These are phyloP conservation scores for Fabriciana adippe DNA, from an alignment of 2,888 invertebrate species.

Conservation along the genomic window DNA sequence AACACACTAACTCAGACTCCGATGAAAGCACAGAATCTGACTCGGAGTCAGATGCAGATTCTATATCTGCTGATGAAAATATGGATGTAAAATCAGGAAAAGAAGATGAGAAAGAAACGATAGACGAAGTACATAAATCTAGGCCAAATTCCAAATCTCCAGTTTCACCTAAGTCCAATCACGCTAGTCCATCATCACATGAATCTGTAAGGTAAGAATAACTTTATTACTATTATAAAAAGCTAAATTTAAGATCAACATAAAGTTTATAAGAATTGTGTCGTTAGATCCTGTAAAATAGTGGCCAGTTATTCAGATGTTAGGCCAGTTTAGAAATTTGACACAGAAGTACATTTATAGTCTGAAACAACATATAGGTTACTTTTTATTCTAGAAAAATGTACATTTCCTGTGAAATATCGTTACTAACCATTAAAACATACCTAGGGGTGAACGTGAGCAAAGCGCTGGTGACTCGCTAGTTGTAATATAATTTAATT, in stretches of 20 bases:
- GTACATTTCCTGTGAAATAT: too few species aligned
- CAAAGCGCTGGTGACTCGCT: too few species aligned
- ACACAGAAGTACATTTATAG: too few species aligned
- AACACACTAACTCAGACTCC: conserved; percentile 76
- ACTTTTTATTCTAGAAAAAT: too few species aligned
- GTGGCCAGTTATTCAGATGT: too few species aligned
- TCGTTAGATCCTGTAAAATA: too few species aligned
- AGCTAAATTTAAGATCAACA: not conserved
- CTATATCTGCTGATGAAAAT: conserved; percentile 71
- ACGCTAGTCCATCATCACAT: conserved; percentile 63
- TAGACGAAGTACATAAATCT: conserved; percentile 53
- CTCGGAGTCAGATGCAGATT: conserved; percentile 63
- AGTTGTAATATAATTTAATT: not conserved
- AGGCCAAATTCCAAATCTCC: conserved; percentile 66
- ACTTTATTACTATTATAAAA: not conserved
- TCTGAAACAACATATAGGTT: too few species aligned
- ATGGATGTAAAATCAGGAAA: conserved; percentile 58
- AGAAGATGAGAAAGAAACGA: conserved; percentile 66
- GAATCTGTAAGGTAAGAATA: conserved; percentile 61
- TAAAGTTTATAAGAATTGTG: too few species aligned
- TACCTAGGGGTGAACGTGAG: too few species aligned
- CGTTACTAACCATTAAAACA: too few species aligned
- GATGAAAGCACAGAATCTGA: conserved; percentile 72
- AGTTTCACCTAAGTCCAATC: conserved; percentile 60
- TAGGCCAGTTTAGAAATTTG: too few species aligned